Percentiles rank a stretch among this genome's conserved stretches.
phyloP scores from a whole-genome alignment of 2,113 vertebrate genomes.

The Gadus macrocephalus region DNA sequence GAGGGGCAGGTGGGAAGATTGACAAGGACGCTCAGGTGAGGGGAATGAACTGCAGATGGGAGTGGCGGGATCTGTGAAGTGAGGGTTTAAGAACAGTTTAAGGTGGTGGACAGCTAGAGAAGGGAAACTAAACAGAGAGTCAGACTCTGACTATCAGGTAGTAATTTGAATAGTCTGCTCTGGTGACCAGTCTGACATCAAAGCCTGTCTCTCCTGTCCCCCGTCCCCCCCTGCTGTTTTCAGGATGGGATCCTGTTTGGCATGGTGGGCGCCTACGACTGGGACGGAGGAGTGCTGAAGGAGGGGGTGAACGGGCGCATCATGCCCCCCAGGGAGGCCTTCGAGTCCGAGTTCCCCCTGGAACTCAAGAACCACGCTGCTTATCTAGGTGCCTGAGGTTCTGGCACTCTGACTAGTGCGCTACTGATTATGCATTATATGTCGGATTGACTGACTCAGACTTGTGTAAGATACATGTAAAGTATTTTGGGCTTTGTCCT shows the following conservation, averaged over 20 bases:
- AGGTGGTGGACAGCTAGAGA: too few relatives aligned
- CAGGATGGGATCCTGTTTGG: slow-evolving; percentile 94
- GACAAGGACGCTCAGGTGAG: too few relatives aligned
- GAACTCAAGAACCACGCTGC: slow-evolving; percentile 89
- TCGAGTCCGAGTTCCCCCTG: slow-evolving; percentile 83
- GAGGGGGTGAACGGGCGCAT: slow-evolving; percentile 67
- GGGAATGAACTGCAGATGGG: too few relatives aligned
- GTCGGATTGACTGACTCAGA: too few relatives aligned
- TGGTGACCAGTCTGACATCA: neutral
- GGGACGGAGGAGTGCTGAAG: slow-evolving; percentile 88
- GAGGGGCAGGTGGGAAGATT: too few relatives aligned
- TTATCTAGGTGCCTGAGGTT: slow-evolving; percentile 78
- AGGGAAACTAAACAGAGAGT: too few relatives aligned
- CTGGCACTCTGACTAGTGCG: neutral
- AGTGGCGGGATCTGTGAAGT: too few relatives aligned
- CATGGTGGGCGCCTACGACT: slow-evolving; percentile 92
- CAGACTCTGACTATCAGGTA: too few relatives aligned
- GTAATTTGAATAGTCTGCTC: neutral
- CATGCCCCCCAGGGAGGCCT: slow-evolving; percentile 74
- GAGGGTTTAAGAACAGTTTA: neutral
- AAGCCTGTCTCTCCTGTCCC: neutral
- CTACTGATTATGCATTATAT: neutral
- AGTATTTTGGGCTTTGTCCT: too few relatives aligned
- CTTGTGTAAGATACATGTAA: too few relatives aligned
- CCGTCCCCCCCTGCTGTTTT: neutral